Conservation (phyloP, 2,797 vertebrate genomes). For the Oreortyx pictus region DNA sequence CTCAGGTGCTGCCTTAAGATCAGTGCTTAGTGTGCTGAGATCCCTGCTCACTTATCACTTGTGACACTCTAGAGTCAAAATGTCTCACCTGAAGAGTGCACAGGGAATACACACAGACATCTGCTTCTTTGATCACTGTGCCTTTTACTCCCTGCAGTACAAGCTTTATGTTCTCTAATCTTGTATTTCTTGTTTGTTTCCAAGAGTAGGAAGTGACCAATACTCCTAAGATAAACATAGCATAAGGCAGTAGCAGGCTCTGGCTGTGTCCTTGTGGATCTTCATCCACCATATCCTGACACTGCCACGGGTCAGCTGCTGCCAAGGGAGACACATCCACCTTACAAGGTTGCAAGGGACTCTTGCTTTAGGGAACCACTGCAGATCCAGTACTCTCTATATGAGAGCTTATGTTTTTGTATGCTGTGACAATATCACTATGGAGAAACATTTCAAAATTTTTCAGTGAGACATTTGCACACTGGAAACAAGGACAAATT, state of each 20-base stretch:
- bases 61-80: not conserved
- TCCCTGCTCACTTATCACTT: not conserved
- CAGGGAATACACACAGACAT: not conserved
- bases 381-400: not conserved
- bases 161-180: not conserved
- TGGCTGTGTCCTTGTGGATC: not conserved
- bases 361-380: not conserved
- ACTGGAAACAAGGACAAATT: not conserved
- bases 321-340: not conserved
- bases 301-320: accelerated
- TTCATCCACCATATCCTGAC: not conserved
- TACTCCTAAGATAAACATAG: not conserved
- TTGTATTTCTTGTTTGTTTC: not conserved
- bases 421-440: not conserved
- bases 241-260: not conserved
- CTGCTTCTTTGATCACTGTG: accelerated
- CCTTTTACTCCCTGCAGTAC: not conserved
- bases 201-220: not conserved
- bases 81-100: not conserved
- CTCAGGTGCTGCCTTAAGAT: not conserved
- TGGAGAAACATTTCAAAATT: not conserved
- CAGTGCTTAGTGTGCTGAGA: accelerated
- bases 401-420: not conserved
- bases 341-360: not conserved
- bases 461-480: not conserved